Evolutionary conservation across 2,113 vertebrate genomes (phyloP).

Genomic region (Lophius piscatorius): DNA sequence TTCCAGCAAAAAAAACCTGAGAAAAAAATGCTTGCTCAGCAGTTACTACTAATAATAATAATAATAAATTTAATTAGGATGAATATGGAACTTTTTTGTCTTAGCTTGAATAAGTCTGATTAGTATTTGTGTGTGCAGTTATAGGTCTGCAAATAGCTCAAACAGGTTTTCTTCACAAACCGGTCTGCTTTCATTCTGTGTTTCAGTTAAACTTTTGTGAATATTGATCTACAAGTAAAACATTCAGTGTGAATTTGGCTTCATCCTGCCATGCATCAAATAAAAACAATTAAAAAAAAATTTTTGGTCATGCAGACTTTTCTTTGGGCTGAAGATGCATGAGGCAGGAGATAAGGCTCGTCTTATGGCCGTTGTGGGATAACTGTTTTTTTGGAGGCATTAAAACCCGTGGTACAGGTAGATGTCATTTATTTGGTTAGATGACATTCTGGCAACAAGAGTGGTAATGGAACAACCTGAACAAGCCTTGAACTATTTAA

Average conservation of each 20-base stretch:
- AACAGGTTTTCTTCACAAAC: constrained; percentile 23
- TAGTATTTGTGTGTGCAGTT: constrained; percentile 16
- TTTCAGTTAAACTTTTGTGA: background rate
- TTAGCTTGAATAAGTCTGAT: background rate
- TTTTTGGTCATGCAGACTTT: too few relatives aligned
- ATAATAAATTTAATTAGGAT: too few relatives aligned
- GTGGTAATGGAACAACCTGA: background rate
- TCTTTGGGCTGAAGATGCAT: background rate
- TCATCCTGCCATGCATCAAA: background rate
- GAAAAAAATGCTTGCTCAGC: background rate
- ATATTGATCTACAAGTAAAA: constrained; percentile 4
- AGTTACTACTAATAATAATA: too few relatives aligned
- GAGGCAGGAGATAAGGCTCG: background rate
- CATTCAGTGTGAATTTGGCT: background rate
- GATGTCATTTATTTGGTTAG: constrained; percentile 4
- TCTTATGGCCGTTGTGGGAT: background rate
- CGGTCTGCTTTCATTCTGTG: background rate
- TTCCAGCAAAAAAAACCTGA: constrained; percentile 9
- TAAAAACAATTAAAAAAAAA: too few relatives aligned
- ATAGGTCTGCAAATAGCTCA: constrained; percentile 3
- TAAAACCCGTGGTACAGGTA: constrained; percentile 24
- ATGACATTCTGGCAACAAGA: background rate
- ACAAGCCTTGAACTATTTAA: background rate
- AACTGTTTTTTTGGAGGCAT: background rate
- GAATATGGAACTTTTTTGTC: background rate